Evolutionary conservation across 1,140 invertebrate species (phyloP), one percentile per base, ranked within the genome.

Genomic region (Capitella teleta): DNA sequence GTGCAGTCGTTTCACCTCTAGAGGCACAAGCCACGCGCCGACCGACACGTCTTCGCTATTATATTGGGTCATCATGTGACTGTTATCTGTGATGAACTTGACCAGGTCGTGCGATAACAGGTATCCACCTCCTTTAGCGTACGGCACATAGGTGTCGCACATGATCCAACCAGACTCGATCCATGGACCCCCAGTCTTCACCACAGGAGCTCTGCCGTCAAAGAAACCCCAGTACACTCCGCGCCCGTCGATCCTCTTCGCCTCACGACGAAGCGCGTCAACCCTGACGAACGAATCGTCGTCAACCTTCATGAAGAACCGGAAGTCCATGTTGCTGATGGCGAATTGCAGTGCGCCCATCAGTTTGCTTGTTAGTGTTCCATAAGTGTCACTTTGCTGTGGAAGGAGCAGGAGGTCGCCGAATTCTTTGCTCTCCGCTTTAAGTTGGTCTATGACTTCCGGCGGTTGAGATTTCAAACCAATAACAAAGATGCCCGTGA

Each of bases 121-220:
- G 71, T 98, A 98, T 21, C 92, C 93, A 28, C 94, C 94, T 30
- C 94, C 94, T 3, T 91, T 70, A 19, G 94, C 92, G 77, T 98
- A 97, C 1, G 92, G 92, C 37, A 97, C 69, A 75, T 98, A 98
- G 59, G 79, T 78, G 71, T 96, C 90, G 75, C 91, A 96, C 0
- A 93, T 65, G 61, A 86, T 81, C 84, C 90, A 96, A 41, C 85
- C 78, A 1, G 70, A 72, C 70, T 96, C 92, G 60, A 81, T 79
- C 89, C 92, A 96, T 62, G 85, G 85, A n/a, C n/a, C n/a, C 5
- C 91, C 91, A 49, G 63, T 76, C 25, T 75, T 78, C 66, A 84
- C 83, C 0, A 92, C 82, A 53, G 73, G 76, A 19, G 89, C 87
- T 56, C 79, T 77, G 0, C 92, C 92, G 76, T 87, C 81, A 70